Conservation (phyloP, 1,140 invertebrate genomes). For the Drosophila tropicalis region DNA sequence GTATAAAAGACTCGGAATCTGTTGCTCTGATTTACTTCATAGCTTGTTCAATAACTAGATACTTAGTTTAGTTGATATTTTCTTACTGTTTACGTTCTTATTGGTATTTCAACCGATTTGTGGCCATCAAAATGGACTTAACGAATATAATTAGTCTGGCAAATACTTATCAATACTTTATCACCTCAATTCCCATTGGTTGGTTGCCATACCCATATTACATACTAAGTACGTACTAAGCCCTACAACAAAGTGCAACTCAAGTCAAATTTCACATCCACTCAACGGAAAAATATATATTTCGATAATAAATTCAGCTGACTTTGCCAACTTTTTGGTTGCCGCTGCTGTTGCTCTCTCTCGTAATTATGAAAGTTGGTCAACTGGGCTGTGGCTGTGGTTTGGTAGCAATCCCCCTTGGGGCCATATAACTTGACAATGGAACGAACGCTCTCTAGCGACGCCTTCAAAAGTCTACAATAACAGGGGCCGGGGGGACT, state of each 20-base stretch:
- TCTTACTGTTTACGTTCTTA: background rate
- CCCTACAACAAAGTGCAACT: conserved; percentile 22
- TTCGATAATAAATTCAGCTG: conserved; percentile 54
- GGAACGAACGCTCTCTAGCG: conserved; percentile 21
- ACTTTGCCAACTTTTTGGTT: conserved; percentile 50
- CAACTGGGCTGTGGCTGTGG: conserved; percentile 54
- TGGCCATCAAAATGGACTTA: background rate
- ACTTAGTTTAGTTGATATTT: no score
- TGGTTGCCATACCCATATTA: conserved; percentile 17
- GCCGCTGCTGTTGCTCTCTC: conserved; percentile 23
- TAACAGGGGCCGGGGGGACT: conserved; percentile 5
- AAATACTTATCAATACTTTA: conserved; percentile 45
- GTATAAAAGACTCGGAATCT: no score
- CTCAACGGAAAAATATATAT: conserved; percentile 28
- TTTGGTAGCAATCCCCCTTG: conserved; percentile 40
- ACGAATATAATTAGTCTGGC: background rate
- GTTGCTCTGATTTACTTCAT: no score
- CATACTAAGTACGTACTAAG: conserved; percentile 64
- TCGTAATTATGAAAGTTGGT: conserved; percentile 77
- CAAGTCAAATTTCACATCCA: conserved; percentile 15
- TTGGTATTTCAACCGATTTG: background rate
- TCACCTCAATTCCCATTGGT: conserved; percentile 26
- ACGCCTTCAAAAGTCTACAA: conserved; percentile 45
- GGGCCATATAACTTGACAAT: conserved; percentile 59
- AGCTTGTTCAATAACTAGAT: no score